These are phyloP conservation scores for Coenonympha arcania DNA, from an alignment of 2,888 invertebrate species.

Conservation along the genomic window DNA sequence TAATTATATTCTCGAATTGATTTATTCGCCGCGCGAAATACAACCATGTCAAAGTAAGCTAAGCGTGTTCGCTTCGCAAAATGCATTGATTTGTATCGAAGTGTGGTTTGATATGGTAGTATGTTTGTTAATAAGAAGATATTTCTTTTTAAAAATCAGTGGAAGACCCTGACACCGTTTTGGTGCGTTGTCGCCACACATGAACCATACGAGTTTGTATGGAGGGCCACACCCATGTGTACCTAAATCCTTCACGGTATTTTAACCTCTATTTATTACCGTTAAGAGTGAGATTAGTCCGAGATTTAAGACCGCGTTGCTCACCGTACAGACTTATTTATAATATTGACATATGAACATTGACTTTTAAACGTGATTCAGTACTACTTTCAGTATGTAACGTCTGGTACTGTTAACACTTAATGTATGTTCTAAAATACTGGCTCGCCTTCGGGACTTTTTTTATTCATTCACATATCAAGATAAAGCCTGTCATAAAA, in stretches of 20 bases:
- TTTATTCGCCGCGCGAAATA: conserved; percentile 30
- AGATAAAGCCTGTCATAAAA: conserved; percentile 1
- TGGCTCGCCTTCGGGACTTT: conserved; percentile 19
- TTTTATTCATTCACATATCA: conserved; percentile 8
- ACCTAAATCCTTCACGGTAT: conserved; percentile 1
- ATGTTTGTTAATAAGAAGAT: conserved; percentile 34
- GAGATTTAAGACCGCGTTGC: neutral
- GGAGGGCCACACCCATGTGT: conserved; percentile 30
- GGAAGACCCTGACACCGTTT: conserved; percentile 60
- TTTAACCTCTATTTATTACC: conserved; percentile 11
- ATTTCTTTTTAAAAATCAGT: conserved; percentile 61
- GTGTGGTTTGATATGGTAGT: conserved; percentile 30
- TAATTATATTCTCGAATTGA: conserved; percentile 21
- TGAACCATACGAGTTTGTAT: conserved; percentile 29
- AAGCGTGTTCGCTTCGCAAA: conserved; percentile 10
- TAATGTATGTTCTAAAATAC: conserved; percentile 20
- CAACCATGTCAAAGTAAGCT: conserved; percentile 28
- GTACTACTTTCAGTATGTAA: conserved; percentile 27
- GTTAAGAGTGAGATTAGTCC: conserved; percentile 8
- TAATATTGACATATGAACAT: conserved; percentile 34
- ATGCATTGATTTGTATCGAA: conserved; percentile 8
- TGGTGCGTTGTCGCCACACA: conserved; percentile 48
- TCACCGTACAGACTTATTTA: conserved; percentile 21
- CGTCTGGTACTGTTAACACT: conserved; percentile 16
- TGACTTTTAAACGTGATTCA: conserved; percentile 31